These are phyloP conservation scores for Dilophus febrilis DNA, from an alignment of 2,888 invertebrate genomes.

Conservation along the genomic window DNA sequence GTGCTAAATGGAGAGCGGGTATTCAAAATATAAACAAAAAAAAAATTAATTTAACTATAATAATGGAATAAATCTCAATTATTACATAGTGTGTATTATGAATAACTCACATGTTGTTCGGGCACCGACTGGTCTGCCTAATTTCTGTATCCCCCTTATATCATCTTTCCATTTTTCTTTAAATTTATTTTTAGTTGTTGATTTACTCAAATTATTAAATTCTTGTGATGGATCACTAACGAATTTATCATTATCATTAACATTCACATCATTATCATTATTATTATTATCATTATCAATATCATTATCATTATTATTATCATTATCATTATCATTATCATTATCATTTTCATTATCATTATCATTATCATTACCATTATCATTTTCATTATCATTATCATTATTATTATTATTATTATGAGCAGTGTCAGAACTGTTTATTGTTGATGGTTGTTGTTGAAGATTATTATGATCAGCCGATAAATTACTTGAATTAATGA, in stretches of 20 bases:
- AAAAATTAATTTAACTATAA: too few species aligned
- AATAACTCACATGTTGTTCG: too few species aligned
- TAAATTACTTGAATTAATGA: constrained; percentile 12
- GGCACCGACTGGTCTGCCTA: too few species aligned
- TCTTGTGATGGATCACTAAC: neutral
- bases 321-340: neutral
- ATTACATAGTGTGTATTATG: too few species aligned
- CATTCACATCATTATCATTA: neutral
- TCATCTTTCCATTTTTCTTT: too few species aligned
- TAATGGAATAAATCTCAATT: too few species aligned
- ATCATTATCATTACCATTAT: neutral
- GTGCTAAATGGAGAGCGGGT: too few species aligned
- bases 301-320: constrained; percentile 6
- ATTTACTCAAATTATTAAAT: constrained; percentile 4
- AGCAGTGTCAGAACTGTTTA: neutral
- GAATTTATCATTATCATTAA: neutral
- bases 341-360: neutral
- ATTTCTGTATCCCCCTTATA: too few species aligned
- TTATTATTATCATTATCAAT: neutral
- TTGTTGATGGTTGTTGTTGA: neutral
- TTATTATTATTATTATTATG: too few species aligned
- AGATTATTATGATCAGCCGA: neutral
- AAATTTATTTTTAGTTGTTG: too few species aligned
- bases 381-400: neutral
- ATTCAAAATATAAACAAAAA: too few species aligned